A percentile compares a stretch with the other conserved stretches of the same genome.
Conservation (phyloP, 2,113 vertebrate genomes). For the Cyanistes caeruleus region DNA sequence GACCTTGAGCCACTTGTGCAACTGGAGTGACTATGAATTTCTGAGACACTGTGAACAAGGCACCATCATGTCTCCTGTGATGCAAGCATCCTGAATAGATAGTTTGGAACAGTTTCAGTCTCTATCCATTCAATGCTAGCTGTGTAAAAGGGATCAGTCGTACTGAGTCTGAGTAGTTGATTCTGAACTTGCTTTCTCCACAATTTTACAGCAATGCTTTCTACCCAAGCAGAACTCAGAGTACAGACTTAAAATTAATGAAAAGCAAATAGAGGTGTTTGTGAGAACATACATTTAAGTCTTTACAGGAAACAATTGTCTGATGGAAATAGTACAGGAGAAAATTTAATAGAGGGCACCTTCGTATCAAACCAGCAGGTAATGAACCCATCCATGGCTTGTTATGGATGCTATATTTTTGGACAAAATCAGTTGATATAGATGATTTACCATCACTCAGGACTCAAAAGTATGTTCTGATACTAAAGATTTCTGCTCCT, state of each 20-base stretch:
- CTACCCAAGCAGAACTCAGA: not conserved
- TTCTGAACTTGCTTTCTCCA: not conserved
- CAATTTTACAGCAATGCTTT: not conserved
- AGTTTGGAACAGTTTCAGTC: not conserved
- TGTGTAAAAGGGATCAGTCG: not conserved
- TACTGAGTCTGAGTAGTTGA: not conserved
- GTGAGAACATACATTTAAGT: not conserved
- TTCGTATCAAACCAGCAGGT: not conserved
- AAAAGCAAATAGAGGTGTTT: not conserved
- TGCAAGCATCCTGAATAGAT: not conserved
- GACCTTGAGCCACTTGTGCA: not conserved
- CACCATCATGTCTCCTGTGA: not conserved
- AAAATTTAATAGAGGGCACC: not conserved
- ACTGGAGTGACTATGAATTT: not conserved
- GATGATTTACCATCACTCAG: not conserved
- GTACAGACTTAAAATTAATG: not conserved
- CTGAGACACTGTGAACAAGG: not conserved
- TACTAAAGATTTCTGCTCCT: not conserved
- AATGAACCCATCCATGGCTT: not conserved
- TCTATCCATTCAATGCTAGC: not conserved
- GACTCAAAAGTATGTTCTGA: not conserved
- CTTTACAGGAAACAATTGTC: not conserved
- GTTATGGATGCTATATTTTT: accelerated
- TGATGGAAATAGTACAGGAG: not conserved
- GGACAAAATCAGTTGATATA: not conserved